These are phyloP conservation scores for Proteles cristata DNA, from an alignment of 2,113 vertebrate genomes.

Conservation along the genomic window DNA sequence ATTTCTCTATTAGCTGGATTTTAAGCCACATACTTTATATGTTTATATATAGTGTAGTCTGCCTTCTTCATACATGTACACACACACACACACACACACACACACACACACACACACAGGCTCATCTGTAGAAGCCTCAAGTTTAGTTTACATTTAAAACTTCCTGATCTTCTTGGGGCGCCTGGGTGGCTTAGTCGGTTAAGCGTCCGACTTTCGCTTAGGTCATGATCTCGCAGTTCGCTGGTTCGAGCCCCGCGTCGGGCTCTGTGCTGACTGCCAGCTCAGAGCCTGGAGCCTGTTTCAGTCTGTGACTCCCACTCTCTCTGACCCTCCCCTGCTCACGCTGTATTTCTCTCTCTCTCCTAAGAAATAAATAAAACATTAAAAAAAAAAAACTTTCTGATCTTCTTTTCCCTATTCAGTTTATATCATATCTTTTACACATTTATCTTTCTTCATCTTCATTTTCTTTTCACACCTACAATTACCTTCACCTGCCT, in stretches of 20 bases:
- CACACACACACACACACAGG: fast-evolving
- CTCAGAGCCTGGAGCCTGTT: no score
- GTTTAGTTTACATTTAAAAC: neutral
- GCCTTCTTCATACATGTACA: neutral
- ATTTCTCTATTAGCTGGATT: neutral
- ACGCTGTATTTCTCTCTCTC: no score
- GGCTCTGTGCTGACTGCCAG: no score
- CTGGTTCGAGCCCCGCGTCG: no score
- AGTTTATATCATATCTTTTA: neutral
- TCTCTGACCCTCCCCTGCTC: no score
- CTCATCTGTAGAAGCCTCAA: neutral
- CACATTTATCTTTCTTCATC: neutral
- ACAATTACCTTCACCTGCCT: neutral
- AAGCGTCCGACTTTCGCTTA: no score
- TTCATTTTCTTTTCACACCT: neutral
- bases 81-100: neutral
- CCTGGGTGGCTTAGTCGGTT: no score
- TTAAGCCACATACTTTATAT: neutral
- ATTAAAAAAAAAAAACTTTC: no score
- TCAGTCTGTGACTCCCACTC: no score
- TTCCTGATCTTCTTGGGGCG: neutral
- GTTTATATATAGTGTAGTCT: neutral
- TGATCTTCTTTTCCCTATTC: neutral
- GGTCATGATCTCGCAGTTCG: no score
- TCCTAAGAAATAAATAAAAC: no score